These are phyloP conservation scores for Athene cunicularia DNA, from an alignment of 2,113 vertebrate genomes.

Conservation along the genomic window DNA sequence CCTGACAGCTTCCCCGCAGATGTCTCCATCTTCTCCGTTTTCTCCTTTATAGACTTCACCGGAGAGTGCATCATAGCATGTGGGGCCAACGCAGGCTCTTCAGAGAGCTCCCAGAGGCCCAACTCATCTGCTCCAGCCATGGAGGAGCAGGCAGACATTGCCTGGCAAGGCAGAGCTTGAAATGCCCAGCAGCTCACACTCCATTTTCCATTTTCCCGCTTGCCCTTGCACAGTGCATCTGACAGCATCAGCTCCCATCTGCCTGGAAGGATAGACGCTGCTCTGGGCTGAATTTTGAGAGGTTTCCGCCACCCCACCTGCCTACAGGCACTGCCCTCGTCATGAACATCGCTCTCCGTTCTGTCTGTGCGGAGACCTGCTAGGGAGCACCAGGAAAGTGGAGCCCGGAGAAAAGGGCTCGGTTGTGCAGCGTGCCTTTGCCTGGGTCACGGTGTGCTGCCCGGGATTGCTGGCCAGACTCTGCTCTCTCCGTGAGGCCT, in stretches of 20 bases:
- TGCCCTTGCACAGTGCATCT: not conserved
- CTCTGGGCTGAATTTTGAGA: not conserved
- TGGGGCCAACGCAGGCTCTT: not conserved
- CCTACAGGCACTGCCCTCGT: fast-evolving
- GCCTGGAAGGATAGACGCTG: not conserved
- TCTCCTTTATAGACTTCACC: not conserved
- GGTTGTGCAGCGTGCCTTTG: fast-evolving
- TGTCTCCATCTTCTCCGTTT: slow-evolving; percentile 61
- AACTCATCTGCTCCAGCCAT: not conserved
- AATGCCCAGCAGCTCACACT: not conserved
- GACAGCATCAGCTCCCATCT: not conserved
- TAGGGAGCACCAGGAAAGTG: not conserved
- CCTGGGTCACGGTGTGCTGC: not conserved
- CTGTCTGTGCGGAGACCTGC: not conserved
- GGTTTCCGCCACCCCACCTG: not conserved
- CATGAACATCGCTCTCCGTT: not conserved
- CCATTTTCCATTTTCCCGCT: not conserved
- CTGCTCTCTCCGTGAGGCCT: not conserved
- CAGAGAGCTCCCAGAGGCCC: not conserved
- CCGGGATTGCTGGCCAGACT: not conserved
- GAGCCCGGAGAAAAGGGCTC: not conserved
- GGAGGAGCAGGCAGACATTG: not conserved
- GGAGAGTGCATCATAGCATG: not conserved
- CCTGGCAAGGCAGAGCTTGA: not conserved
- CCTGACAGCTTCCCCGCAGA: slow-evolving; percentile 66